Evolutionary conservation across 1,140 invertebrate species (phyloP).

Genomic region (Bactericera cockerelli): DNA sequence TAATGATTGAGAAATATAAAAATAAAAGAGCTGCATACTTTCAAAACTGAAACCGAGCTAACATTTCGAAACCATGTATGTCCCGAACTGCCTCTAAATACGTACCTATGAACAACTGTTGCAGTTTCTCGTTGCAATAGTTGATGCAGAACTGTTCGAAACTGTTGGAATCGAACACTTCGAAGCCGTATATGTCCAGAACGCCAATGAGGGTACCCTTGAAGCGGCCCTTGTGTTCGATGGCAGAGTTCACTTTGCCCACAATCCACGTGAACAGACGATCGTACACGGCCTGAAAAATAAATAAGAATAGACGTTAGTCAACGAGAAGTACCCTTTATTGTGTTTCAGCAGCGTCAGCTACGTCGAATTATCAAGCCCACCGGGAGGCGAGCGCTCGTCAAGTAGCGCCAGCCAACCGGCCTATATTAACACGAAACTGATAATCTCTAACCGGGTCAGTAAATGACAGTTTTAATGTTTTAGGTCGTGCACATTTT

Average conservation of each 20-base stretch:
- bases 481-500: too few relatives aligned
- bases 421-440: too few relatives aligned
- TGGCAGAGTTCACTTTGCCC: constrained; percentile 68
- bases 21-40: too few relatives aligned
- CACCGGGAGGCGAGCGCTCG: too few relatives aligned
- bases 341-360: background rate
- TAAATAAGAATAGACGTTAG: constrained; percentile 11
- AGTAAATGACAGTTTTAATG: too few relatives aligned
- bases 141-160: constrained; percentile 97
- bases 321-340: constrained; percentile 16
- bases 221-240: constrained; percentile 32
- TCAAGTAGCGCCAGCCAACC: too few relatives aligned
- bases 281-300: constrained; percentile 68
- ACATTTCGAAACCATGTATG: too few relatives aligned
- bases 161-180: constrained; percentile 88
- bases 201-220: constrained; percentile 82
- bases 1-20: too few relatives aligned
- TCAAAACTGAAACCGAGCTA: too few relatives aligned
- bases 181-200: constrained; percentile 93
- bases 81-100: too few relatives aligned
- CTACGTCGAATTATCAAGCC: background rate
- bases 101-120: constrained; percentile 91
- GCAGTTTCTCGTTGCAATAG: constrained; percentile 93
- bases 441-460: too few relatives aligned
- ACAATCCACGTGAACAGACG: constrained; percentile 87